A percentile compares a stretch with the other conserved stretches of the same genome.
Evolutionary conservation across 2,888 invertebrate genomes (phyloP).

Genomic region (Drosophila anomalata): DNA sequence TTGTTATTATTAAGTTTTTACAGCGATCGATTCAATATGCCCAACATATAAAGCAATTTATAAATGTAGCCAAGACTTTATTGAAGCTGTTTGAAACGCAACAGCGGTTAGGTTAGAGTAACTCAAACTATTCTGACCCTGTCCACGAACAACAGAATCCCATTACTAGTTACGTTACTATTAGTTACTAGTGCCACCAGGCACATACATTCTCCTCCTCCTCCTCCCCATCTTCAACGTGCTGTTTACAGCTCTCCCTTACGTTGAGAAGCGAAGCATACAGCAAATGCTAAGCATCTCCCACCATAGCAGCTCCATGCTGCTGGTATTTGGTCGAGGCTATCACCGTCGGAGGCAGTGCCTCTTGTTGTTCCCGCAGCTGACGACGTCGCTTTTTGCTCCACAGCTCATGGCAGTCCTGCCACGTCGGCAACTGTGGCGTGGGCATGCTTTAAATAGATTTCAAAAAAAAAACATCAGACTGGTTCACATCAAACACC

Average conservation of each 20-base stretch:
- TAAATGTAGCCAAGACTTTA: constrained; percentile 49
- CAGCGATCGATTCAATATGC: constrained; percentile 62
- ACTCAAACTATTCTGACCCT: constrained; percentile 52
- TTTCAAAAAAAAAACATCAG: constrained; percentile 9
- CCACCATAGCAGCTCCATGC: constrained; percentile 68
- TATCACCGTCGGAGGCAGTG: constrained; percentile 63
- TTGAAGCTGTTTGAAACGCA: constrained; percentile 58
- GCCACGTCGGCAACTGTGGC: constrained; percentile 95
- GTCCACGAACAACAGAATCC: constrained; percentile 28
- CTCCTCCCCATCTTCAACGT: constrained; percentile 34
- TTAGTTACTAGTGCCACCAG: constrained; percentile 69
- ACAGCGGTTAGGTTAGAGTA: constrained; percentile 66
- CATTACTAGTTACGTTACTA: constrained; percentile 4
- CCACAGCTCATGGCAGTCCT: constrained; percentile 99
- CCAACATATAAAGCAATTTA: constrained; percentile 36
- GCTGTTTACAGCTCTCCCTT: constrained; percentile 22
- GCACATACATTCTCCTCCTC: constrained; percentile 58
- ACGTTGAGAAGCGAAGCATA: constrained; percentile 61
- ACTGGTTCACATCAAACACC: background rate
- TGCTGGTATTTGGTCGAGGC: constrained; percentile 71
- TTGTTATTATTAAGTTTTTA: constrained; percentile 47
- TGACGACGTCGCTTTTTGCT: constrained; percentile 96
- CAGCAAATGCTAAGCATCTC: constrained; percentile 77
- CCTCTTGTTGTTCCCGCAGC: constrained; percentile 88
- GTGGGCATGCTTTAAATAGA: constrained; percentile 88